Base-by-base conservation (phyloP, 2,113 vertebrate genomes). In the Megaceryle torquata region DNA sequence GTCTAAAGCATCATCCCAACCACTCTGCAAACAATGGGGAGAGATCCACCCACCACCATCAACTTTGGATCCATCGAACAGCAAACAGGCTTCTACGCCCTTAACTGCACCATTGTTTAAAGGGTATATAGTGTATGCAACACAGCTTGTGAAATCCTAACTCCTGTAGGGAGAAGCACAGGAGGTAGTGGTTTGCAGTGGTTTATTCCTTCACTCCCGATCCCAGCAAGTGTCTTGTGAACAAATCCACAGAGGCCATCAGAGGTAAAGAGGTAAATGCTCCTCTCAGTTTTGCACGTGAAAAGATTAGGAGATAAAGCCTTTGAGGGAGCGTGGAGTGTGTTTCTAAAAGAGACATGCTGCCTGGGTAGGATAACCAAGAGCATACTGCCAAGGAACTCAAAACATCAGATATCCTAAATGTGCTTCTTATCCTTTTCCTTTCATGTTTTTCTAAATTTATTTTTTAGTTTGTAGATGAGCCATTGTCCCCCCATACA, bases 41-140 rank as follows among this genome's bases (percentile, higher is more conserved):
- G 48, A 56, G 46, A 65, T 84, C 51, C 51, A 86, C 37, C 29
- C 68, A 44, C 51, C 4, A 0, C 60, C 15, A 54, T 90, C 90
- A 90, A 86, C 79, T 93, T 84, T 65, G 82, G 51, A 88, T 88
- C 56, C 9, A 59, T 6, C 0, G 0, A 86, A 93, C 0, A 0
- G 48, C 54, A 93, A 78, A 88, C 41, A 88, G 1, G 15, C 20
- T 1, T 1, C 59, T 50, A 82, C 28, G 6, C 8, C 18, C 8
- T 11, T 51, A 26, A 50, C 7, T 8, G 4, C 74, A 57, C 8
- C 0, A 46, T 50, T 1, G 0, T 69, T 91, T 20, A 29, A 20
- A 59, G 0, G 5, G 24, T 41, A 9, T 9, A n/a, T 0, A 33
- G 12, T 0, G 1, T 13, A 39, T 25, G 37, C 11, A 70, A 70